phyloP scores from a whole-genome alignment of 2,888 invertebrate genomes.

The Spodoptera exigua region DNA sequence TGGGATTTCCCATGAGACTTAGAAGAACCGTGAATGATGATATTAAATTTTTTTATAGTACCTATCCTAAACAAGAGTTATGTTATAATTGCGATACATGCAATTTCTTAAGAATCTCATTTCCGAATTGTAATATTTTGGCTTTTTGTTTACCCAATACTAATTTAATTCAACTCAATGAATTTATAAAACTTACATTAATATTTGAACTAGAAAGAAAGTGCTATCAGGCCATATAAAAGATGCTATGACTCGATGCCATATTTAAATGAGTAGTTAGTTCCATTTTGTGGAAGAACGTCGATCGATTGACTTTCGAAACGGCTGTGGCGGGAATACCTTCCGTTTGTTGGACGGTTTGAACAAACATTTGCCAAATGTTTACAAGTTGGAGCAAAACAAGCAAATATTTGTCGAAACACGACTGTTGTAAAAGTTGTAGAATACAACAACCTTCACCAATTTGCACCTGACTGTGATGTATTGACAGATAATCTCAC shows the following conservation, averaged over 20 bases:
- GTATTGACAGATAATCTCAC: slow-evolving; percentile 31
- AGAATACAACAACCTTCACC: slow-evolving; percentile 37
- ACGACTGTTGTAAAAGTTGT: slow-evolving; percentile 41
- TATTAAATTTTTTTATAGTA: too few species aligned
- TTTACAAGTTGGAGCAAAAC: slow-evolving; percentile 31
- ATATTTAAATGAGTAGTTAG: background rate
- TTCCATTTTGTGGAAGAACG: slow-evolving; percentile 1
- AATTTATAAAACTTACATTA: too few species aligned
- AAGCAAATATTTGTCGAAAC: slow-evolving; percentile 36
- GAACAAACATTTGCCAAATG: slow-evolving; percentile 18
- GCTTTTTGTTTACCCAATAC: too few species aligned
- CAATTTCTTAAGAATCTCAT: too few species aligned
- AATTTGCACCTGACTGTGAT: slow-evolving; percentile 32
- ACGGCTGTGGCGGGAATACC: slow-evolving; percentile 16
- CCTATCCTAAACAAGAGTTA: too few species aligned
- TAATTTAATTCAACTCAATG: too few species aligned
- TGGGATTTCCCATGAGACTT: slow-evolving; percentile 12
- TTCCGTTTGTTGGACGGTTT: slow-evolving; percentile 15
- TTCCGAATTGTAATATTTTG: too few species aligned
- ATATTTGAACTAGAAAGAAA: slow-evolving; percentile 33
- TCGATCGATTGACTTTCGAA: slow-evolving; percentile 26
- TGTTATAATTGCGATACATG: too few species aligned
- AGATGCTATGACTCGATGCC: background rate
- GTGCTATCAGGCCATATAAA: slow-evolving; percentile 2
- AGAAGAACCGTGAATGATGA: background rate